Evolutionary conservation across 2,888 invertebrate species (phyloP).

Genomic region (Adelognathus sp.): DNA sequence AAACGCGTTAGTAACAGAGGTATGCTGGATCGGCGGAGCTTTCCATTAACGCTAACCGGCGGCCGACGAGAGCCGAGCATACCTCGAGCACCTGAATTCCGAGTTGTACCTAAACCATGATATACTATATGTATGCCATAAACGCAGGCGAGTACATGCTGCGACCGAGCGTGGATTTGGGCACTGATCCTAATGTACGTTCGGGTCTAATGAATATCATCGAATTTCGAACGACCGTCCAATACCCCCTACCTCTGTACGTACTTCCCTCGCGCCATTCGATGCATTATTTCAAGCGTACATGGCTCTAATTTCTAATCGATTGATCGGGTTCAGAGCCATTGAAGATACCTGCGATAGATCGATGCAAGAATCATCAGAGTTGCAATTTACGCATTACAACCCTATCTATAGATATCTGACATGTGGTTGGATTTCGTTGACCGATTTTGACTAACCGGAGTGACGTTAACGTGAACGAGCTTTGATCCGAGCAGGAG

Average conservation of each 20-base stretch:
- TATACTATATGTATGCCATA: conserved; percentile 20
- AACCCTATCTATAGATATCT: background rate
- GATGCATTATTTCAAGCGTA: background rate
- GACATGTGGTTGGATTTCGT: background rate
- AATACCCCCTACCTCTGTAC: background rate
- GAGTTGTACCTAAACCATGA: conserved; percentile 44
- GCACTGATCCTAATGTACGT: conserved; percentile 54
- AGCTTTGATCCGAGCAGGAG: conserved; percentile 25
- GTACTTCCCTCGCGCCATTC: background rate
- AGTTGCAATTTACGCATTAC: background rate
- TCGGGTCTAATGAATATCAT: conserved; percentile 56
- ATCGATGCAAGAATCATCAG: conserved; percentile 2
- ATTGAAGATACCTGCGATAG: background rate
- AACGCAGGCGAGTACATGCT: conserved; percentile 38
- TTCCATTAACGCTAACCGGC: conserved; percentile 62
- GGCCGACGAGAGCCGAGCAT: conserved; percentile 49
- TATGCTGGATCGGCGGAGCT: conserved; percentile 52
- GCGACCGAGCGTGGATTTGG: conserved; percentile 56
- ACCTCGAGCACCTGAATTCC: conserved; percentile 51
- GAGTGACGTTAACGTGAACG: conserved; percentile 12
- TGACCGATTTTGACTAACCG: background rate
- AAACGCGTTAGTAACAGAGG: background rate
- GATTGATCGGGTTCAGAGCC: background rate
- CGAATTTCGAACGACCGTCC: conserved; percentile 22
- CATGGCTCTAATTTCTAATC: conserved; percentile 12